phyloP scores from a whole-genome alignment of 1,140 invertebrate genomes.

The Cylas formicarius region DNA sequence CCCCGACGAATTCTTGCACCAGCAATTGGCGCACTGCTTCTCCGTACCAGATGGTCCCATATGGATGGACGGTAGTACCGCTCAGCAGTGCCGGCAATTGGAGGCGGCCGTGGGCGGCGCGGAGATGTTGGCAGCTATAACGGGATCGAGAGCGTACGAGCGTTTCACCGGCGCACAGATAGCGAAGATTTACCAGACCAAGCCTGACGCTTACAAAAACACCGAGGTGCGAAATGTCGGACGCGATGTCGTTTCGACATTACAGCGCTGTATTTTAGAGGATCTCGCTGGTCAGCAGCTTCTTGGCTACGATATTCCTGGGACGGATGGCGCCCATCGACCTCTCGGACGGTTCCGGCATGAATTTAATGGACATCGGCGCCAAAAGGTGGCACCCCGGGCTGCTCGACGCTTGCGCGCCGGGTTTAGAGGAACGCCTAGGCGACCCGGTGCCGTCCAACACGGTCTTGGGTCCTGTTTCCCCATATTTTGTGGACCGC shows the following conservation, averaged over 20 bases:
- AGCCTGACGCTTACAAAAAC: conserved; percentile 66
- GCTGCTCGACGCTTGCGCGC: conserved; percentile 68
- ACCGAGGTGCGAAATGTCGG: conserved; percentile 56
- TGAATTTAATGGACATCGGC: conserved; percentile 89
- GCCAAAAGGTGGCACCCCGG: conserved; percentile 68
- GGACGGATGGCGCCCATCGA: conserved; percentile 88
- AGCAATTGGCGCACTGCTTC: conserved; percentile 74
- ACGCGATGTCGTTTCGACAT: not conserved
- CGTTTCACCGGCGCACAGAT: conserved; percentile 93
- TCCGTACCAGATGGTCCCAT: conserved; percentile 77
- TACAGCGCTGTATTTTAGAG: conserved; percentile 49
- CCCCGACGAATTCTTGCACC: conserved; percentile 70
- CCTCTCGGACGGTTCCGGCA: conserved; percentile 87
- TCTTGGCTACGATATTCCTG: conserved; percentile 81
- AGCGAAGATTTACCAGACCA: conserved; percentile 72
- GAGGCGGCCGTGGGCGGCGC: conserved; percentile 76
- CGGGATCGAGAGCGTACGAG: conserved; percentile 88
- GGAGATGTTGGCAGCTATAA: conserved; percentile 73
- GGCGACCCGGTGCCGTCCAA: conserved; percentile 64
- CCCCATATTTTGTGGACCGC: conserved; percentile 71
- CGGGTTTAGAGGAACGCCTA: conserved; percentile 61
- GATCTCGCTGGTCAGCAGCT: conserved; percentile 90
- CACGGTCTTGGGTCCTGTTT: conserved; percentile 63
- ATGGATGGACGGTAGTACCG: conserved; percentile 95
- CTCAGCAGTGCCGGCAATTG: conserved; percentile 66